Evolutionary conservation across 2,797 vertebrate genomes (phyloP), one percentile per base, ranked within the genome.

Genomic region (Falco rusticolus): DNA sequence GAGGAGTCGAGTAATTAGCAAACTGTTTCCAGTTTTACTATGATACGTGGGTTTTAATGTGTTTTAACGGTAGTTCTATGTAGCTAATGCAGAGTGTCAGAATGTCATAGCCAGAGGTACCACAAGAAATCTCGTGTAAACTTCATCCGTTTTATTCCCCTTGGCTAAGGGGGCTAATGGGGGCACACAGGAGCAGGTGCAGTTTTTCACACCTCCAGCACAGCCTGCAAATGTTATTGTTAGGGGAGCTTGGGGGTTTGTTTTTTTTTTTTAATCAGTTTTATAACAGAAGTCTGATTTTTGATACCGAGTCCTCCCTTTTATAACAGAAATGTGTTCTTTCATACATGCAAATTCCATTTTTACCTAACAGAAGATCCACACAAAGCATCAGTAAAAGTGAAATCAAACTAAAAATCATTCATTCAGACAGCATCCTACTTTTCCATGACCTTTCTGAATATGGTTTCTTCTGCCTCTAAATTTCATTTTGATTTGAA

Each of bases 181-280:
- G 41, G 74, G 61, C 41, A 48, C 1, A 1, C 10, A 91, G 78
- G 45, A 93, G 41, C 92, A 92, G 92, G 63, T 95, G 81, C 78
- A 74, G 72, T 47, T 91, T 93, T 96, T 88, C 93, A 87, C 92
- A 95, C 84, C 82, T 93, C 51, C n/a, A 72, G 63, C 84, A 81
- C 63, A 87, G 65, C 64, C 69, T 80, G 47, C 56, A 93, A 65
- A 78, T 61, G 28, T 41, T 71, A 74, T 19, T 84, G 22, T 57
- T 60, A 25, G 11, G 15, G 41, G 15, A 28, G 4, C 6, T 43
- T 16, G 7, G 43, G 20, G 1, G 10, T 13, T 50, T 75, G 11
- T 6, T 9, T 6, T 6, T 3, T 69, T 69, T 54, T 34, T 43
- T 34, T 41, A 41, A 41, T 22, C 47, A 60, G 25, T 84, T 90